Conservation (phyloP, 2,888 invertebrate species). For the Hypolimnas misippus region DNA sequence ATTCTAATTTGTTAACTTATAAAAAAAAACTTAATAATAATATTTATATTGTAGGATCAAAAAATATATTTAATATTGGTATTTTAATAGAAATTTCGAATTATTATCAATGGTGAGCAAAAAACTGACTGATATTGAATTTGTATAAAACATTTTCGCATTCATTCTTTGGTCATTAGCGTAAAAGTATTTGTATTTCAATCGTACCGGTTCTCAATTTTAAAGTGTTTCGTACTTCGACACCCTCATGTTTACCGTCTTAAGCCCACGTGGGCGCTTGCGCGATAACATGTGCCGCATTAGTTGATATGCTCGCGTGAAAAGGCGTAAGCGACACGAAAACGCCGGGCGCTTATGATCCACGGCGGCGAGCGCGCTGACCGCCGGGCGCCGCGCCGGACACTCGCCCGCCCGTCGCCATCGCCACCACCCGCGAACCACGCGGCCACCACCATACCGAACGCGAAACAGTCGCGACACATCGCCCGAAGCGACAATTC, state of each 20-base stretch:
- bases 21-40: too few species aligned
- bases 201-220: background rate
- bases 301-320: constrained; percentile 28
- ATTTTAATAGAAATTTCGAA: too few species aligned
- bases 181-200: background rate
- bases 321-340: constrained; percentile 40
- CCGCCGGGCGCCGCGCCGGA: constrained; percentile 44
- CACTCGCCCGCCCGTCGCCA: constrained; percentile 45
- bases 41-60: too few species aligned
- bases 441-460: constrained; percentile 33
- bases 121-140: too few species aligned
- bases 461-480: constrained; percentile 28
- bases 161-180: background rate
- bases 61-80: too few species aligned
- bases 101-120: too few species aligned
- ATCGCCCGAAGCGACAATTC: constrained; percentile 23
- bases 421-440: constrained; percentile 30
- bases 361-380: constrained; percentile 33
- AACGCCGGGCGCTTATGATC: constrained; percentile 32
- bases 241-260: constrained; percentile 39
- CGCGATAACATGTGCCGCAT: constrained; percentile 56
- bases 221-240: constrained; percentile 14
- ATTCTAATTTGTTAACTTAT: too few species aligned
- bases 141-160: too few species aligned
- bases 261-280: constrained; percentile 56